Percentiles rank a stretch among this genome's conserved stretches.
These are phyloP conservation scores for Chionomys nivalis DNA, from an alignment of 2,113 vertebrate species.

Conservation along the genomic window DNA sequence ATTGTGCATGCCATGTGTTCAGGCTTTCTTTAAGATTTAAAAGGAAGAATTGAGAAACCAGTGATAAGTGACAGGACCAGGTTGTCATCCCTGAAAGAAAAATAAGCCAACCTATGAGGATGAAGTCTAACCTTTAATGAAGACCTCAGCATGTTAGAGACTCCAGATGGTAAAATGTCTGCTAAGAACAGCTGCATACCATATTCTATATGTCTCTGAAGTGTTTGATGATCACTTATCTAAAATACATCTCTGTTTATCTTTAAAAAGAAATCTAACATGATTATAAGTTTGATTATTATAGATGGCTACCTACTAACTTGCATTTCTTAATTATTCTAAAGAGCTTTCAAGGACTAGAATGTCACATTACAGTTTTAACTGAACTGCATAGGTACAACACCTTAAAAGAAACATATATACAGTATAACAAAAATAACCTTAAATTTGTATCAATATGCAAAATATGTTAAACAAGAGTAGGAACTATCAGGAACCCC, in stretches of 20 bases:
- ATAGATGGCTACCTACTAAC: not conserved
- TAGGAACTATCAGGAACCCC: no score
- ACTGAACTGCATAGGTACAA: not conserved
- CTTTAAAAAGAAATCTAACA: not conserved
- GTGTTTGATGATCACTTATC: not conserved
- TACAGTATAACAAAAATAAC: not conserved
- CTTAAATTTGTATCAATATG: not conserved
- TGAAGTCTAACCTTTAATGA: not conserved
- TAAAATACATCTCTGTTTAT: not conserved
- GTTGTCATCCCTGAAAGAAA: not conserved
- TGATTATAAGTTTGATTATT: not conserved
- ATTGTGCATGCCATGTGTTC: no score
- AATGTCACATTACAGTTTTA: not conserved
- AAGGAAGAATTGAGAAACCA: not conserved
- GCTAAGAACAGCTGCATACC: not conserved
- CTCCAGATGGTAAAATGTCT: not conserved
- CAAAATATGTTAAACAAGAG: not conserved
- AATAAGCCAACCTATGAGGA: not conserved
- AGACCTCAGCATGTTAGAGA: not conserved
- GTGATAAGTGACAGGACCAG: not conserved
- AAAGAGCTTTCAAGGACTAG: not conserved
- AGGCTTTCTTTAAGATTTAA: not conserved
- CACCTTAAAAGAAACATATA: not conserved
- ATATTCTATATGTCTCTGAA: not conserved
- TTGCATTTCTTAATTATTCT: not conserved